Conservation (phyloP, 2,888 invertebrate genomes). For the Luperina testacea region DNA sequence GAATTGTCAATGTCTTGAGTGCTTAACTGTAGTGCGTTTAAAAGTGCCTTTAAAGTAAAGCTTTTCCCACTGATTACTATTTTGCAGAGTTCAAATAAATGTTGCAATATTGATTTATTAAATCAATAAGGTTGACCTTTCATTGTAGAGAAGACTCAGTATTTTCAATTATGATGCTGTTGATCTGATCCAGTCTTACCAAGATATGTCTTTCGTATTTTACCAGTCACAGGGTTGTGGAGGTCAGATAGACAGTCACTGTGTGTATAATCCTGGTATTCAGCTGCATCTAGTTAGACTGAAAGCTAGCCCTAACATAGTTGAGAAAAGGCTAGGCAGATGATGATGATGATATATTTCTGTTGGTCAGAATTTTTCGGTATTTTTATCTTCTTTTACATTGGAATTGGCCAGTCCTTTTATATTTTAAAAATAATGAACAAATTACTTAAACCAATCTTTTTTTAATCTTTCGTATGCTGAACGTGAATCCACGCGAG, state of each 20-base stretch:
- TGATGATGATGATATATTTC: too few relatives aligned
- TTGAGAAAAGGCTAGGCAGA: too few relatives aligned
- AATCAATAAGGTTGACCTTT: background rate
- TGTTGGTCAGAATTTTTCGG: background rate
- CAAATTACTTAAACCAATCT: background rate
- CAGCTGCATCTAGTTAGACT: too few relatives aligned
- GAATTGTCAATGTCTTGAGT: background rate
- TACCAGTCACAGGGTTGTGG: too few relatives aligned
- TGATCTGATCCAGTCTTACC: too few relatives aligned
- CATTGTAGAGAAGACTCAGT: background rate
- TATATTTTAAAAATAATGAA: background rate
- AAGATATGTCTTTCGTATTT: too few relatives aligned
- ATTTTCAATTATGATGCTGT: background rate
- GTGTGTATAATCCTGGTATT: too few relatives aligned
- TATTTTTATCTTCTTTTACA: background rate
- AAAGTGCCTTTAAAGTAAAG: background rate
- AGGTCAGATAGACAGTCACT: too few relatives aligned
- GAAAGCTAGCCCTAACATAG: too few relatives aligned
- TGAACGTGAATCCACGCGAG: too few relatives aligned
- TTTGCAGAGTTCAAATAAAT: background rate
- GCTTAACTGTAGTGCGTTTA: background rate
- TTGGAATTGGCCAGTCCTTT: too few relatives aligned
- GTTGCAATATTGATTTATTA: background rate
- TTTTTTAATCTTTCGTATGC: background rate
- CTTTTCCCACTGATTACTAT: background rate